These are phyloP conservation scores for Prunella strophiata DNA, from an alignment of 2,797 vertebrate species.

Conservation along the genomic window DNA sequence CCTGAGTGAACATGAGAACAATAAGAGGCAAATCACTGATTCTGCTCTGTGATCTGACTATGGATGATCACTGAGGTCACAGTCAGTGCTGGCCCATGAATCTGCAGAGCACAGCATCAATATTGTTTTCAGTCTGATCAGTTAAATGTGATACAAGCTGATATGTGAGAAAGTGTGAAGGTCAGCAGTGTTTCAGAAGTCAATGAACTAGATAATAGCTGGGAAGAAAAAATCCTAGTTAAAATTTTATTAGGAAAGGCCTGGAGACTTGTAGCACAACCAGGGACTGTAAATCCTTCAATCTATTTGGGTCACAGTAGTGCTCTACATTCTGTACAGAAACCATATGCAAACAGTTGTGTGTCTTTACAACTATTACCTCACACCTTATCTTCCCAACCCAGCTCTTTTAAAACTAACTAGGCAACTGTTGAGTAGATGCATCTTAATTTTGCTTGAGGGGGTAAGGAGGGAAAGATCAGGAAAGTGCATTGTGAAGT, in stretches of 20 bases:
- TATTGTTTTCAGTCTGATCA: background rate
- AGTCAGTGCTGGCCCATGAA: background rate
- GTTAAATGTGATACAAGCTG: background rate
- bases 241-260: background rate
- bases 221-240: background rate
- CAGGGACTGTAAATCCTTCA: background rate
- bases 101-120: background rate
- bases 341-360: fast-evolving
- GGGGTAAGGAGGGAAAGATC: background rate
- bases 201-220: background rate
- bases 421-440: background rate
- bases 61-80: background rate
- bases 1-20: background rate
- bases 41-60: background rate
- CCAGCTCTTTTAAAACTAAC: background rate
- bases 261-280: background rate
- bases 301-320: fast-evolving
- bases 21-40: background rate
- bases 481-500: background rate
- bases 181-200: background rate
- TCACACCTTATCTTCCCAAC: background rate
- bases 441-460: background rate
- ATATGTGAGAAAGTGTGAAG: background rate
- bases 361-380: background rate
- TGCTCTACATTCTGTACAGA: background rate